Evolutionary conservation across 2,113 vertebrate species (phyloP).

Genomic region (Psammodynastes pulverulentus): DNA sequence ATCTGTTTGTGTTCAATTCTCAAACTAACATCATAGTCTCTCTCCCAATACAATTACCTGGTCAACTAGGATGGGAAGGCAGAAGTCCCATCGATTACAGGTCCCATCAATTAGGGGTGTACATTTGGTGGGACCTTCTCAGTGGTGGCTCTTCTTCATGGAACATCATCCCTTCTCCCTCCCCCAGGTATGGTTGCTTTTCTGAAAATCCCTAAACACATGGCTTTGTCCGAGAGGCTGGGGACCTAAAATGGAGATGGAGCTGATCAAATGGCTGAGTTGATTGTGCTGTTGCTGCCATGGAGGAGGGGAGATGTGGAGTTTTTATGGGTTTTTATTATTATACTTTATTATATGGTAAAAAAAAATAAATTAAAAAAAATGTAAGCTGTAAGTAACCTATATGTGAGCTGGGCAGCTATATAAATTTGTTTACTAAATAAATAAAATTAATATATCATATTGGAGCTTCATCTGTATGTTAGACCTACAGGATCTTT

Average conservation of each 20-base stretch:
- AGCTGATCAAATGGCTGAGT: not conserved
- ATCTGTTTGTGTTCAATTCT: not conserved
- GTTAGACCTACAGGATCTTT: not conserved
- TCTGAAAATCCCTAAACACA: not conserved
- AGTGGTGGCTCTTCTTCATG: not conserved
- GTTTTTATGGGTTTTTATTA: not conserved
- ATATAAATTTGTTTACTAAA: not conserved
- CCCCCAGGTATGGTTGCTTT: not conserved
- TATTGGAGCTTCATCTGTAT: not conserved
- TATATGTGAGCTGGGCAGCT: not conserved
- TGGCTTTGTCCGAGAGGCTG: not conserved
- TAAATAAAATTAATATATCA: not conserved
- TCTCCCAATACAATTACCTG: not conserved
- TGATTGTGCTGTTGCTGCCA: not conserved
- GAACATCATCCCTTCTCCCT: accelerated
- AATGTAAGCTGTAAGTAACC: not conserved
- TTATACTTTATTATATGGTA: not conserved
- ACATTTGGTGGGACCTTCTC: not conserved
- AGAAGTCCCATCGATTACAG: not conserved
- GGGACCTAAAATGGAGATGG: not conserved
- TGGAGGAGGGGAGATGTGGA: not conserved
- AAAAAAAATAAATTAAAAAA: no score
- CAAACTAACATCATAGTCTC: not conserved
- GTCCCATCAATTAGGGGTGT: not conserved
- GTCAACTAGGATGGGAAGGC: not conserved